Evolutionary conservation across 2,113 vertebrate genomes (phyloP).

Genomic region (Tinamus guttatus): DNA sequence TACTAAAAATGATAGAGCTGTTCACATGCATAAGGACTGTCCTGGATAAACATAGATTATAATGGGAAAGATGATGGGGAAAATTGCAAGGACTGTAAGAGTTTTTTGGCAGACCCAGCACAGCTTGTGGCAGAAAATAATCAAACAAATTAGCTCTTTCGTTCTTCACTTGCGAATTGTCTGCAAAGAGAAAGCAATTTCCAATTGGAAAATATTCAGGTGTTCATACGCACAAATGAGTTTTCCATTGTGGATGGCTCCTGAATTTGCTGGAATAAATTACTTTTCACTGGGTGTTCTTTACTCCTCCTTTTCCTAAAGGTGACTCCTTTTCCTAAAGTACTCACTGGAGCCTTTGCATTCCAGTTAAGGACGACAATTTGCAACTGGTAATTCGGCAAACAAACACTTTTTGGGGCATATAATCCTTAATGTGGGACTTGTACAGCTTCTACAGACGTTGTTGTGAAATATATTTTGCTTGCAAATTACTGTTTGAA

Average conservation of each 20-base stretch:
- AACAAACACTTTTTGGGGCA: neutral
- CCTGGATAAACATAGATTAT: neutral
- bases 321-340: neutral
- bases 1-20: neutral
- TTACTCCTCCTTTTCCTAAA: too few species aligned
- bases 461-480: neutral
- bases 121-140: neutral
- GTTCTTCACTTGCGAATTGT: neutral
- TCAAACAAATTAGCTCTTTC: neutral
- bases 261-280: neutral
- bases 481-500: neutral
- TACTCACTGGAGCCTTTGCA: neutral
- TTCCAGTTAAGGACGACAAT: neutral
- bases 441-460: neutral
- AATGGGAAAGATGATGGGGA: neutral
- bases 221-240: accelerated
- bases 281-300: accelerated
- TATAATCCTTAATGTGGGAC: neutral
- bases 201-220: neutral
- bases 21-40: accelerated
- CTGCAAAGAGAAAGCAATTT: neutral
- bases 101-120: neutral
- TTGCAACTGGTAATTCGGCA: neutral
- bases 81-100: neutral
- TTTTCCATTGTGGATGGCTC: neutral